Base-by-base conservation (phyloP, 2,888 invertebrate species). In the Himalopsyche japonica region DNA sequence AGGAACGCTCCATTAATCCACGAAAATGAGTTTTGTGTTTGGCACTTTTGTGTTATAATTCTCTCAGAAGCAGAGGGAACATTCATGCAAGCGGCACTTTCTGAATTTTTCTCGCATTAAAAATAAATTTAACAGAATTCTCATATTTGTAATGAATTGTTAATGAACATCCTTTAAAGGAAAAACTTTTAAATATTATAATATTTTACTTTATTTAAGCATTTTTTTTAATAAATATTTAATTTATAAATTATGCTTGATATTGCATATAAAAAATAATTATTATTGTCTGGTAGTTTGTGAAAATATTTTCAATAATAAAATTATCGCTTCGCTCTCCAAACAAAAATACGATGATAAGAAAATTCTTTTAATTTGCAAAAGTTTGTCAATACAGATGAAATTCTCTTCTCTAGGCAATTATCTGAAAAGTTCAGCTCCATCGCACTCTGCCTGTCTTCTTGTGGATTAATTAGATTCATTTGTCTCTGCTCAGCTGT, bases 21-120 rank as follows among this genome's bases (percentile, higher is more conserved):
- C 80, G 82, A 48, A 86, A 86, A 86, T 86, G 84, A 86, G 86
- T 80, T 80, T 84, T 86, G 86, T 86, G 82, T 84, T 86, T 86
- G 86, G 86, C 86, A 86, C 86, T 86, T 86, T 82, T 79, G 86
- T 86, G 79, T 86, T 86, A 86, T 86, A 80, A 85, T 47, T 79
- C 86, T 79, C 77, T 86, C 86, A 83, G 76, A 83, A 81, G 85
- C 85, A 83, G 85, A 78, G 37, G 82, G 82, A 81, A 64, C 27
- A 70, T 24, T 27, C 47, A 57, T 79, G 79, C 79, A 79, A 47
- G 79, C 43, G 79, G 43, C 79, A 78, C 20, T 78, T 78, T 47
- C 79, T 12, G 30, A 70, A 70, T 30, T 70, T 70, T 70, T 70
- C 70, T 70, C 70, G 15, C 70, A 70, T 70, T 70, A 70, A 70